These are phyloP conservation scores for Camelus dromedarius DNA, from an alignment of 2,113 vertebrate genomes.

Conservation along the genomic window DNA sequence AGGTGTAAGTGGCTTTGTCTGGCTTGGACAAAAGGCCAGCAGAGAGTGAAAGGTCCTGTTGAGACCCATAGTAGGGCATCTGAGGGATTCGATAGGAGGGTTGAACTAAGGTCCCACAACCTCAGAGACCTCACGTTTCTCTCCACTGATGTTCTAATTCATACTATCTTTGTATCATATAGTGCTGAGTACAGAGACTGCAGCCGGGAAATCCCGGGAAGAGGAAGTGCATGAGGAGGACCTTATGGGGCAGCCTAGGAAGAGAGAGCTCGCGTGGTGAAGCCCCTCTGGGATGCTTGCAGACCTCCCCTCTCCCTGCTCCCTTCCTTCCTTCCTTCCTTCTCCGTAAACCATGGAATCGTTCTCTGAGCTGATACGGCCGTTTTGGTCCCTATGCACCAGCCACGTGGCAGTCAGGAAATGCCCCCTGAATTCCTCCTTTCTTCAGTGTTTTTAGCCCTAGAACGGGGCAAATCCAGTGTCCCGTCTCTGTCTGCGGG, in stretches of 20 bases:
- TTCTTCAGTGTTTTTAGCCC: neutral
- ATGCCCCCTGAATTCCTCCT: neutral
- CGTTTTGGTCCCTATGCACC: neutral
- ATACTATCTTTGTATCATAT: neutral
- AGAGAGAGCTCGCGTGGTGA: neutral
- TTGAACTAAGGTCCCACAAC: neutral
- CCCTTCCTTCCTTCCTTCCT: neutral
- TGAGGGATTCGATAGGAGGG: fast-evolving
- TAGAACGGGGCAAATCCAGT: neutral
- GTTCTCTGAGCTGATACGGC: neutral
- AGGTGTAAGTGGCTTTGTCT: neutral
- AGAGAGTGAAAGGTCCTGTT: neutral
- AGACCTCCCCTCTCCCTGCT: neutral
- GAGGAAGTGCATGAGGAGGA: neutral
- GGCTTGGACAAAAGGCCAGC: neutral
- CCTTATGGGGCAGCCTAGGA: fast-evolving
- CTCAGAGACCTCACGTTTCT: neutral
- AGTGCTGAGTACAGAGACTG: neutral
- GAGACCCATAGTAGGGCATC: neutral
- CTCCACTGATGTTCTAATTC: neutral
- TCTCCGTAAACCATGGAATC: neutral
- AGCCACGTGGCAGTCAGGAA: neutral
- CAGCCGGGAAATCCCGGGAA: neutral
- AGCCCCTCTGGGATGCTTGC: no score
- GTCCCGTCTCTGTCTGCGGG: neutral